Conservation (phyloP, 2,888 invertebrate genomes). For the Danaus chrysippus region DNA sequence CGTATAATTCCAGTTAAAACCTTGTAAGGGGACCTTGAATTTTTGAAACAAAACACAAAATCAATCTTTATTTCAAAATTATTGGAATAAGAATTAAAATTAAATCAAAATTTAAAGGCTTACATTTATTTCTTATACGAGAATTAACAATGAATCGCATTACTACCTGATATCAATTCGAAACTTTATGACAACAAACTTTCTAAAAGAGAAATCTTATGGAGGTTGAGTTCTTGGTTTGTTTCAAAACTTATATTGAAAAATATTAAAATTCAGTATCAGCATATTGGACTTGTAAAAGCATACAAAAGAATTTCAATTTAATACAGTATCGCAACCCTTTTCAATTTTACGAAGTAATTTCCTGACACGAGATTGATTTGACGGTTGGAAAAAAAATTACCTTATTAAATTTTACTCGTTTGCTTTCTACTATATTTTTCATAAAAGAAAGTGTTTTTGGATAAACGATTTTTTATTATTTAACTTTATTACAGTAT, state of each 20-base stretch:
- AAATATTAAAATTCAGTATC: constrained; percentile 66
- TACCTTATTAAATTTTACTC: constrained; percentile 32
- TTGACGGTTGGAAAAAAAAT: constrained; percentile 28
- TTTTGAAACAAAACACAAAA: no score
- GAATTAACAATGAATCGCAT: no score
- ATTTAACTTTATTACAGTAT: no score
- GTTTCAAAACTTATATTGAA: constrained; percentile 46
- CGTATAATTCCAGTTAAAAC: no score
- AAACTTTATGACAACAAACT: background rate
- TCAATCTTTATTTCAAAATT: no score
- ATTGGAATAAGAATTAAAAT: no score
- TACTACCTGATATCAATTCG: background rate
- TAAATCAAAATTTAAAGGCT: no score
- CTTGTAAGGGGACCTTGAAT: no score
- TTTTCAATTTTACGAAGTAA: constrained; percentile 58
- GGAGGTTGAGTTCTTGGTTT: background rate
- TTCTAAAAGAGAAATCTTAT: constrained; percentile 8
- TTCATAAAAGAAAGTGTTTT: no score
- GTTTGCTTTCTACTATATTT: constrained; percentile 24
- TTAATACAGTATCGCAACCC: constrained; percentile 51
- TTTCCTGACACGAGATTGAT: constrained; percentile 55
- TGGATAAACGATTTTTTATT: no score
- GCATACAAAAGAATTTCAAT: constrained; percentile 74
- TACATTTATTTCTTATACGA: no score
- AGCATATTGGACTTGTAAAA: constrained; percentile 70